Base-by-base conservation (phyloP, 2,113 vertebrate species). In the Etheostoma cragini region DNA sequence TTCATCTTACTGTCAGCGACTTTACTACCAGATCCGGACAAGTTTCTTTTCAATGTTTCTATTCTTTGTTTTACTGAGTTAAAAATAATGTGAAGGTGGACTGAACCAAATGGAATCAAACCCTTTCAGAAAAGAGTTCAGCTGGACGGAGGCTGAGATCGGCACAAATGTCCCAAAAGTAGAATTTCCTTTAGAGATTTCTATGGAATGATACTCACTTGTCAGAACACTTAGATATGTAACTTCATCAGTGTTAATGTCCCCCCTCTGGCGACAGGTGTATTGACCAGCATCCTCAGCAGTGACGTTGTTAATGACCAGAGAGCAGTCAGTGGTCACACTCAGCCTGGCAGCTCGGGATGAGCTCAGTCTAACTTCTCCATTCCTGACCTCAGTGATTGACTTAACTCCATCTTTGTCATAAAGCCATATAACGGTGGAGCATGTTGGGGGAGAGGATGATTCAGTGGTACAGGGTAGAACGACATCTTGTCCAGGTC, bases 231-330 rank as follows among this genome's bases (percentile, higher is more conserved):
- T 78, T 2, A 84, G 56, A n/a, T 1, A 13, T 14, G 38, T 3
- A 0, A 0, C 0, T 30, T 0, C 1, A 17, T 47, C 17, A 0
- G 0, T 0, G 6, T 0, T 0, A 4, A 0, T 0, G 2, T 1
- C 0, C 0, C 0, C 0, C 0, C 1, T 0, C 6, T 5, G 21
- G 1, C 13, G 38, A 66, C 84, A 87, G 14, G 0, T 4, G 61
- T 79, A 88, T 8, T 0, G 0, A 57, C 84, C 87, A 35, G 11
- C 73, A 1, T 88, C 87, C 11, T 81, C 77, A 54, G 70, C 67
- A 12, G 38, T 67, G 71, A 81, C 16, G 35, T 10, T 35, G 5
- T 4, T 60, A 45, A 90, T 81, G 70, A 78, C 1, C 82, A 90
- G 70, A 47, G 80, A 76, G 50, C 82, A 87, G 71, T 17, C 3